These are phyloP conservation scores for Clarias magur DNA, from an alignment of 2,113 vertebrate genomes.

Conservation along the genomic window DNA sequence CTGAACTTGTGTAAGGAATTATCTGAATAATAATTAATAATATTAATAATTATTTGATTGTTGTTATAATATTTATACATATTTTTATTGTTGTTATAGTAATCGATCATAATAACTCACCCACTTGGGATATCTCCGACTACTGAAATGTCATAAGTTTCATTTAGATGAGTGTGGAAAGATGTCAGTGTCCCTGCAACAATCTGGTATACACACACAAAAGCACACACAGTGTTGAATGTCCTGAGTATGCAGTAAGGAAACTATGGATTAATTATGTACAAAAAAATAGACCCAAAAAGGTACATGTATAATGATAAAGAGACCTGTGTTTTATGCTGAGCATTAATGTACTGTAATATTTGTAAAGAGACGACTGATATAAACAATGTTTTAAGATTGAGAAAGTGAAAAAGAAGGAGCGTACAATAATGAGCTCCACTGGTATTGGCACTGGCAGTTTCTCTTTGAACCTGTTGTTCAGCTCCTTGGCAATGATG, in stretches of 20 bases:
- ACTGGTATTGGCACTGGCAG: constrained; percentile 87
- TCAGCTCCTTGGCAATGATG: constrained; percentile 83
- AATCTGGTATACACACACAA: constrained; percentile 73
- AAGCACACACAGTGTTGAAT: constrained; percentile 27
- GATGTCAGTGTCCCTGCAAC: constrained; percentile 85
- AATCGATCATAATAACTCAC: constrained; percentile 70
- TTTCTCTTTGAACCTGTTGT: constrained; percentile 72
- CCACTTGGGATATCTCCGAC: constrained; percentile 89
- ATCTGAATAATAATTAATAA: background rate
- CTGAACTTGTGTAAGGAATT: background rate
- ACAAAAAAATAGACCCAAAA: background rate
- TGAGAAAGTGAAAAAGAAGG: background rate
- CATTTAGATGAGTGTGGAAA: constrained; percentile 68
- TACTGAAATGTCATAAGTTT: constrained; percentile 76
- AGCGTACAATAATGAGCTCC: constrained; percentile 85
- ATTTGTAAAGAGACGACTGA: background rate
- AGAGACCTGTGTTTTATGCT: background rate
- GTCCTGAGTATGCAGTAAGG: constrained; percentile 7
- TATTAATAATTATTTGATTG: background rate
- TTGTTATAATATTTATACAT: background rate
- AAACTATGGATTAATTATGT: constrained; percentile 6
- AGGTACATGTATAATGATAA: background rate
- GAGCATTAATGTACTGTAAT: background rate
- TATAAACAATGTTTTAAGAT: background rate
- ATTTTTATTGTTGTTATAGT: background rate